A percentile compares a stretch with the other conserved stretches of the same genome.
These are phyloP conservation scores for Eolophus roseicapilla DNA, from an alignment of 2,113 vertebrate genomes.

Conservation along the genomic window DNA sequence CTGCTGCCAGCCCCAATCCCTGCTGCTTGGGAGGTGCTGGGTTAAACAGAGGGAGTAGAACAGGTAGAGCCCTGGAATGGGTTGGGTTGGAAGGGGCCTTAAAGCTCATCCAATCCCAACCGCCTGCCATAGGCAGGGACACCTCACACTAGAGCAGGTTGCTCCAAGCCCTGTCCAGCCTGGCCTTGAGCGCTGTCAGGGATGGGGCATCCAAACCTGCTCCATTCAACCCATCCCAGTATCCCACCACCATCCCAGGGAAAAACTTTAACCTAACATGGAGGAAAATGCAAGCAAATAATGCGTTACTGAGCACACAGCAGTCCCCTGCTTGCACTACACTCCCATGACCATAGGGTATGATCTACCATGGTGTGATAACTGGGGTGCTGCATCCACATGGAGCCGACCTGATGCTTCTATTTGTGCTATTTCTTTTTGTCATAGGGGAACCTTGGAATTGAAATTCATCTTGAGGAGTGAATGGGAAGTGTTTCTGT, in stretches of 20 bases:
- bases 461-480: background rate
- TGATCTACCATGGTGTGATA: too few species aligned
- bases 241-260: background rate
- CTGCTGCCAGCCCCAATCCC: accelerated
- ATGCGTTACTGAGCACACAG: accelerated
- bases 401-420: background rate
- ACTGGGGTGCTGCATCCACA: accelerated
- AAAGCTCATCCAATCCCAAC: background rate
- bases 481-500: background rate
- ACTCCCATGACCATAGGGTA: accelerated
- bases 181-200: background rate
- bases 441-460: background rate
- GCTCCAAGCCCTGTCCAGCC: background rate
- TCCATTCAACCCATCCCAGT: background rate
- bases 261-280: background rate
- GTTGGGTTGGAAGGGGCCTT: background rate
- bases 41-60: too few species aligned
- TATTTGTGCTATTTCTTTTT: background rate
- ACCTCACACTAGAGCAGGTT: background rate
- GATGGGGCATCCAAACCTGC: background rate
- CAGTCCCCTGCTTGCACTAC: background rate
- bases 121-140: too few species aligned
- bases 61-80: too few species aligned
- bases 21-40: background rate
- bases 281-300: background rate